Base-by-base conservation (phyloP, 2,797 vertebrate genomes). In the Acanthurus tractus region DNA sequence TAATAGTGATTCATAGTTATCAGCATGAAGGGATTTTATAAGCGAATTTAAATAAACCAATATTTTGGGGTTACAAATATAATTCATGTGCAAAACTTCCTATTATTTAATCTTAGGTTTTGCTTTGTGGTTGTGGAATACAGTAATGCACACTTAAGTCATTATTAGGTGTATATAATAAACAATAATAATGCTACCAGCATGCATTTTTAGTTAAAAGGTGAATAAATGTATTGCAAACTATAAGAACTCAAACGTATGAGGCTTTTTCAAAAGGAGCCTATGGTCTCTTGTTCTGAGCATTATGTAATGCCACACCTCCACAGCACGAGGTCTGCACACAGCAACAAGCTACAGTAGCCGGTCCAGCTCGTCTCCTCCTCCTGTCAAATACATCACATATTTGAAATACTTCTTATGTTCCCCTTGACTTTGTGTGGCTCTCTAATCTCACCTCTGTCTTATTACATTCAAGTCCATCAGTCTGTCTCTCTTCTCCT, bases 251-350 rank as follows among this genome's bases (percentile, higher is more conserved):
- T 12, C 49, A 75, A 54, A 52, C 67, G 73, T 71, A 15, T 6
- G 22, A 49, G 44, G 7, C 18, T 8, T 29, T 44, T n/a, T 44
- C 8, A 4, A 54, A 22, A 10, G 48, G 38, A 58, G 44, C 34
- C 23, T 38, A 29, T 42, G 23, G 73, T 13, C 17, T 45, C 61
- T 48, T 42, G 64, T 45, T 29, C 3, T 2, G 22, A 34, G 40
- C 2, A 6, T 87, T 83, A 90, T n/a, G 74, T 59, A 88, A 90
- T 0, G 15, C 72, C 72, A 67, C 72, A 79, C 76, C 72, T 80
- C 52, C 70, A 8, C 55, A 67, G 54, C 76, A 72, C 44, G 10
- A 57, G 63, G 63, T 67, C n/a, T 4, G 15, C 56, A 82, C 56
- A 78, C 68, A 55, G 25, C 2, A 52, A 18, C 65, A 44, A 8